Evolutionary conservation across 2,888 invertebrate genomes (phyloP).

Genomic region (Glyphotaelius pellucidus): DNA sequence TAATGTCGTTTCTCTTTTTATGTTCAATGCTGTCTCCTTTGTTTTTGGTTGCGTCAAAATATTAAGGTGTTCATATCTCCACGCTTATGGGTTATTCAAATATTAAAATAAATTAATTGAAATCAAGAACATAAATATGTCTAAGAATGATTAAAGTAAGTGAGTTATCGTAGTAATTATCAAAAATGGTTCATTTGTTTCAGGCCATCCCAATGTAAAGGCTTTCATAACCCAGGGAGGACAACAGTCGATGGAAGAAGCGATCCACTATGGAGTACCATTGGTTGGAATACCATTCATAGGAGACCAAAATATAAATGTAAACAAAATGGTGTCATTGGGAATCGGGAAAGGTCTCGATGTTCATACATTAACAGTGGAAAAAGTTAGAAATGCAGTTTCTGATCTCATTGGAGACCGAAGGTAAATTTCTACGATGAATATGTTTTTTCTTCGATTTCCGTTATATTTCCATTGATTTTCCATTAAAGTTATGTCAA

Average conservation of each 20-base stretch:
- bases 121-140: too few species aligned
- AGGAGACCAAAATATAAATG: conserved; percentile 59
- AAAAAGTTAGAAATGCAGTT: conserved; percentile 27
- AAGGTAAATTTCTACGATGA: conserved; percentile 14
- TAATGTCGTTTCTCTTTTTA: too few species aligned
- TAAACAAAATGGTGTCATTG: conserved; percentile 47
- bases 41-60: too few species aligned
- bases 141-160: too few species aligned
- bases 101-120: too few species aligned
- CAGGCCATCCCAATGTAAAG: conserved; percentile 64
- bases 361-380: conserved; percentile 36
- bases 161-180: too few species aligned
- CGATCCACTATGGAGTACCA: conserved; percentile 60
- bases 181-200: neutral
- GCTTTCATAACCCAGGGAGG: conserved; percentile 64
- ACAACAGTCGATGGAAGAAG: conserved; percentile 65
- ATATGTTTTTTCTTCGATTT: too few species aligned
- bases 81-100: too few species aligned
- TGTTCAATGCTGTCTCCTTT: too few species aligned
- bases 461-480: too few species aligned
- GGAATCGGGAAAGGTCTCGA: conserved; percentile 49
- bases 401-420: conserved; percentile 38
- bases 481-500: too few species aligned
- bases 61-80: too few species aligned
- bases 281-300: conserved; percentile 63